Conservation (phyloP, 2,888 invertebrate genomes). For the Hirtodrosophila alboralis region DNA sequence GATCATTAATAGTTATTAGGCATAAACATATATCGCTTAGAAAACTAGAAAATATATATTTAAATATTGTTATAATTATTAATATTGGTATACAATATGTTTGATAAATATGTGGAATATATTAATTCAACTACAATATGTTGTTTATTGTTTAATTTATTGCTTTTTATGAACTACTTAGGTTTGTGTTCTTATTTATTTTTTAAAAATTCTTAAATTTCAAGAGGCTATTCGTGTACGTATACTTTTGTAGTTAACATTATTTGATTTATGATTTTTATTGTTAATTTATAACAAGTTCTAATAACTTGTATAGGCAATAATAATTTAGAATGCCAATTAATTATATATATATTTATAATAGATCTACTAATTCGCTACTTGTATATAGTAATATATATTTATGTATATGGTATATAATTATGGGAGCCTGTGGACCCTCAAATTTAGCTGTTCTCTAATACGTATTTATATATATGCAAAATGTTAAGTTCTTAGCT, state of each 20-base stretch:
- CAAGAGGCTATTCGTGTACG: slow-evolving; percentile 62
- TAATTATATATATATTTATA: slow-evolving; percentile 9
- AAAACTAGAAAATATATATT: slow-evolving; percentile 50
- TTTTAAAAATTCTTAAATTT: slow-evolving; percentile 60
- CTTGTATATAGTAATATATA: slow-evolving; percentile 11
- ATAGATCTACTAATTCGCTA: slow-evolving; percentile 33
- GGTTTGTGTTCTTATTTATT: no score
- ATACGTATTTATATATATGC: slow-evolving; percentile 2
- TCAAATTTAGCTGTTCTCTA: slow-evolving; percentile 54
- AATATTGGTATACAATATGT: slow-evolving; percentile 27
- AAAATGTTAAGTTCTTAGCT: no score
- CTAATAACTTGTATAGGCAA: slow-evolving; percentile 34
- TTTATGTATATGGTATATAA: slow-evolving; percentile 19
- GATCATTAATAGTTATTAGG: slow-evolving; percentile 54
- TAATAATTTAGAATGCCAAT: slow-evolving; percentile 33
- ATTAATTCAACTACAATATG: no score
- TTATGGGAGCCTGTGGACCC: slow-evolving; percentile 54
- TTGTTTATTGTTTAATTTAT: slow-evolving; percentile 61
- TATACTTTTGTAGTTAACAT: slow-evolving; percentile 64
- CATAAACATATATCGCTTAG: slow-evolving; percentile 51
- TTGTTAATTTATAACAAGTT: slow-evolving; percentile 19
- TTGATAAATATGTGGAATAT: no score
- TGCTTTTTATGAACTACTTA: slow-evolving; percentile 55
- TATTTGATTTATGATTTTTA: slow-evolving; percentile 30
- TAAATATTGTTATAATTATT: no score